Percentiles rank a stretch among this genome's conserved stretches.
Conservation (phyloP, 1,140 invertebrate species). For the Chironomus tepperi region DNA sequence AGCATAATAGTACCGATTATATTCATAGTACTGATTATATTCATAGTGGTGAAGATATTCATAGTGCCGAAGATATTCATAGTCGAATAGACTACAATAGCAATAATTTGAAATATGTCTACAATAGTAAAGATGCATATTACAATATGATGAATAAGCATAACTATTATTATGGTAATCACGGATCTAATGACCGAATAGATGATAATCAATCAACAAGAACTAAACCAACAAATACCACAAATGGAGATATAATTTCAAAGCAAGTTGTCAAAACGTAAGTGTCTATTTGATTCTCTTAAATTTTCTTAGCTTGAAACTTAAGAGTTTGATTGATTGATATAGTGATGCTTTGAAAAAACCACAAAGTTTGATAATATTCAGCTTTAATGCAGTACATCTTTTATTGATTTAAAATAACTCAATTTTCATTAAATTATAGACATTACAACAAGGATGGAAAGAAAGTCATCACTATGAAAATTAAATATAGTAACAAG, state of each 20-base stretch:
- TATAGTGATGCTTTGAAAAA: too few species aligned
- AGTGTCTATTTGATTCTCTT: neutral
- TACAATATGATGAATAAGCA: constrained; percentile 5
- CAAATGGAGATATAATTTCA: neutral
- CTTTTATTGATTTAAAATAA: neutral
- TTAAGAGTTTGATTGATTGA: too few species aligned
- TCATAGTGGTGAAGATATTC: neutral
- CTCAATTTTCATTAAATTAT: neutral
- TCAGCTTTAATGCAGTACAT: too few species aligned
- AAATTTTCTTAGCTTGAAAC: neutral
- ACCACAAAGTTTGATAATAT: too few species aligned
- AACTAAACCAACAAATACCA: neutral
- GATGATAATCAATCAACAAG: neutral
- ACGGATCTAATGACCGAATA: neutral
- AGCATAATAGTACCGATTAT: neutral
- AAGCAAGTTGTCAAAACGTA: neutral
- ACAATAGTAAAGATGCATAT: neutral
- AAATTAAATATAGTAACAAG: neutral
- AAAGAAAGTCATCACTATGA: neutral
- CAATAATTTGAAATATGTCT: constrained; percentile 23
- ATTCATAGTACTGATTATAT: too few species aligned
- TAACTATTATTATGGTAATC: constrained; percentile 18
- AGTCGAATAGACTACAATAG: constrained; percentile 23
- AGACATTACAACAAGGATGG: neutral
- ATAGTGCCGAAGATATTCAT: too few species aligned